A percentile compares a stretch with the other conserved stretches of the same genome.
Conservation (phyloP, 2,797 vertebrate species). For the Pseudochirops corinnae region DNA sequence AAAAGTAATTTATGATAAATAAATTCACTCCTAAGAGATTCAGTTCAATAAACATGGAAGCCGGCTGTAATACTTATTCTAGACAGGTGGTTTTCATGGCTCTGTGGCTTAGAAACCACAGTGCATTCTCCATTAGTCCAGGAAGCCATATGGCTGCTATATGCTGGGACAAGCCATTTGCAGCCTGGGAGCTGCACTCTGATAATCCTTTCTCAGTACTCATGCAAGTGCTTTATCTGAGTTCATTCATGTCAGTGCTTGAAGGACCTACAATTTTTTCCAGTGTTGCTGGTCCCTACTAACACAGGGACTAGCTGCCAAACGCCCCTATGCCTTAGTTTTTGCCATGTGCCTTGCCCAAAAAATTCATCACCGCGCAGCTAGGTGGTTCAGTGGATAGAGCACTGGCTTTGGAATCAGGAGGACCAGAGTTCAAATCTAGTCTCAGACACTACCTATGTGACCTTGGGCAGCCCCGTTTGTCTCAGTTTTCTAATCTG, state of each 20-base stretch:
- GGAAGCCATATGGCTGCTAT: not conserved
- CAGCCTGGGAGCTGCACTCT: not conserved
- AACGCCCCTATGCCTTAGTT: not conserved
- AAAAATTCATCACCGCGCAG: not conserved
- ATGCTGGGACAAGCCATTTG: not conserved
- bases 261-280: not conserved
- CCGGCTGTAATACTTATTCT: not conserved
- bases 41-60: not conserved
- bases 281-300: not conserved
- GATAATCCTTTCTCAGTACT: not conserved
- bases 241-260: not conserved
- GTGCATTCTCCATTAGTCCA: not conserved
- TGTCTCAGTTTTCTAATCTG: not conserved
- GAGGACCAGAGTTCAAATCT: not conserved
- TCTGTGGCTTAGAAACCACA: not conserved
- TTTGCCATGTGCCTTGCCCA: not conserved
- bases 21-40: not conserved
- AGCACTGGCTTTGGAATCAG: not conserved
- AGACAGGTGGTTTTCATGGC: not conserved
- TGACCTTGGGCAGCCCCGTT: not conserved
- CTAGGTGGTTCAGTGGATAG: too few species aligned
- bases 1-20: not conserved
- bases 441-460: not conserved
- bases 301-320: not conserved
- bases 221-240: not conserved